A percentile compares a stretch with the other conserved stretches of the same genome.
These are phyloP conservation scores for Mastacembelus armatus DNA, from an alignment of 2,797 vertebrate genomes.

Conservation along the genomic window DNA sequence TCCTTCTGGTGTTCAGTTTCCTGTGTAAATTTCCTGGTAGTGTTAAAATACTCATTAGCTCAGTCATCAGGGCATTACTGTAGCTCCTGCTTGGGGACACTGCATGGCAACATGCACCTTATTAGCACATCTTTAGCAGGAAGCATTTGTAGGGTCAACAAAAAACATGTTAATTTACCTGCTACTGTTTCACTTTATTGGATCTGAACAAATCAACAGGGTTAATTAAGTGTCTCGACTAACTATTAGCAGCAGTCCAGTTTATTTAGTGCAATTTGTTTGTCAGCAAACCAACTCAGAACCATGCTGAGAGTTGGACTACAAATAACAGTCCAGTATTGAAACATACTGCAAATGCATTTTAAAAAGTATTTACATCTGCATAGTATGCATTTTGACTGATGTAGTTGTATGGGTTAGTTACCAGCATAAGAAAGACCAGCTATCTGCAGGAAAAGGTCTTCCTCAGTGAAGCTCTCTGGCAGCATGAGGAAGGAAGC, in stretches of 20 bases:
- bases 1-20: background rate
- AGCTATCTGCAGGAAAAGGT: conserved; percentile 92
- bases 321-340: background rate
- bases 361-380: too few relatives aligned
- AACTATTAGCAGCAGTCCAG: too few relatives aligned
- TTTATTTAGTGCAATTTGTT: too few relatives aligned
- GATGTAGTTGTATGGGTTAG: background rate
- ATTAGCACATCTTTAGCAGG: background rate
- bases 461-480: conserved; percentile 94
- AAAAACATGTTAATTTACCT: background rate
- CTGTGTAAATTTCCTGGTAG: background rate
- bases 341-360: background rate
- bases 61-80: background rate
- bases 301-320: too few relatives aligned
- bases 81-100: too few relatives aligned
- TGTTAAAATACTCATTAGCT: background rate
- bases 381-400: background rate
- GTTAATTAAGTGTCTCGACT: background rate
- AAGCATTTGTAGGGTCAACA: background rate
- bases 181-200: background rate
- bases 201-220: background rate
- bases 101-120: too few relatives aligned
- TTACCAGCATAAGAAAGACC: conserved; percentile 94
- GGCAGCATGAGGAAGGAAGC: conserved; percentile 96
- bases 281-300: too few relatives aligned